phyloP scores from a whole-genome alignment of 2,113 vertebrate species.

The Aegithalos caudatus region DNA sequence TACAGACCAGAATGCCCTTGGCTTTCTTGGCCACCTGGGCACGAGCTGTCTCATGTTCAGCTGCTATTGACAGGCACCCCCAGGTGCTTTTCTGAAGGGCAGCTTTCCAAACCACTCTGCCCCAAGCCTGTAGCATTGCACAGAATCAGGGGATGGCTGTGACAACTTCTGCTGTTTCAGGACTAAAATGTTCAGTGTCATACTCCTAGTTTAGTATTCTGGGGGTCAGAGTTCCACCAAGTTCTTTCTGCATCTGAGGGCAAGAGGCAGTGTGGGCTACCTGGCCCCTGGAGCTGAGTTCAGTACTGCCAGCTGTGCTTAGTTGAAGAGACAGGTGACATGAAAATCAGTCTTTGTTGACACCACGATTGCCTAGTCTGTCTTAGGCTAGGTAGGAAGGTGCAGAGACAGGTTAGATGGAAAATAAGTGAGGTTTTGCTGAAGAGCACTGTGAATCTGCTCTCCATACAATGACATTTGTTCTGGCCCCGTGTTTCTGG shows the following conservation, averaged over 20 bases:
- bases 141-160: not conserved
- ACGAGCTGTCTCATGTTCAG: not conserved
- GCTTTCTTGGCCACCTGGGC: not conserved
- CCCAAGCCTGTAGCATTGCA: not conserved
- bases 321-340: not conserved
- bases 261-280: not conserved
- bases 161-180: not conserved
- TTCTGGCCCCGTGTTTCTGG: accelerated
- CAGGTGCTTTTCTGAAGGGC: not conserved
- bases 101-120: not conserved
- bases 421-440: not conserved
- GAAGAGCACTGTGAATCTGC: not conserved
- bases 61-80: not conserved
- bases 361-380: not conserved
- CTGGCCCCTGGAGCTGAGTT: accelerated
- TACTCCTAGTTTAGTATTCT: not conserved
- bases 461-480: accelerated
- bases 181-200: not conserved
- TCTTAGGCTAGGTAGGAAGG: not conserved
- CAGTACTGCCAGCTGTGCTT: not conserved
- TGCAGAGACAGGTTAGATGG: not conserved
- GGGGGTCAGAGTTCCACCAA: not conserved
- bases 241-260: accelerated
- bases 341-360: not conserved
- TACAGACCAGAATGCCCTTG: not conserved